A percentile compares a stretch with the other conserved stretches of the same genome.
Conservation (phyloP, 2,888 invertebrate species). For the Nebria salina region DNA sequence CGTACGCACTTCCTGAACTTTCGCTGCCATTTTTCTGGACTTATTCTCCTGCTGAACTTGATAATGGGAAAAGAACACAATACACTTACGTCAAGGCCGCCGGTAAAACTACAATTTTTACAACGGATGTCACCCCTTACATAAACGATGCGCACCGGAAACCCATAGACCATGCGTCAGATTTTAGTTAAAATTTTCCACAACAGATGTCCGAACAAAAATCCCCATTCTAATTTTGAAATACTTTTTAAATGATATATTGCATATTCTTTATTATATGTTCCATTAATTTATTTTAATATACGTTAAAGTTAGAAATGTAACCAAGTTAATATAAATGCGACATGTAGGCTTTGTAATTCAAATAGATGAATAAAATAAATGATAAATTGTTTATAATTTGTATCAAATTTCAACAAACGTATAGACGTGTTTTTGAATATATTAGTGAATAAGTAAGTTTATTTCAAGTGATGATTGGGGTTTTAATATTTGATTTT, state of each 20-base stretch:
- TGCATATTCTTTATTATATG: background rate
- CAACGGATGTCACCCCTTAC: conserved; percentile 27
- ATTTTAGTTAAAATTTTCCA: conserved; percentile 7
- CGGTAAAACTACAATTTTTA: conserved; percentile 39
- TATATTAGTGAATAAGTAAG: too few species aligned
- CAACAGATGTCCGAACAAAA: conserved; percentile 20
- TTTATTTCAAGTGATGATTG: too few species aligned
- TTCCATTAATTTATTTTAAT: background rate
- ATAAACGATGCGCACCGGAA: conserved; percentile 36
- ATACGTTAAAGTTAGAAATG: background rate
- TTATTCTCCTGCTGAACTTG: background rate
- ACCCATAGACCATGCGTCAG: conserved; percentile 22
- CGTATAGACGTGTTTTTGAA: too few species aligned
- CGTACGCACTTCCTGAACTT: conserved; percentile 67
- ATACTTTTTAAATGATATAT: background rate
- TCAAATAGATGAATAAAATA: too few species aligned
- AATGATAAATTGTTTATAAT: too few species aligned
- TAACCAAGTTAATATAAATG: too few species aligned
- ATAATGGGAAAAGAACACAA: conserved; percentile 17
- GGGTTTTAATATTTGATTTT: background rate
- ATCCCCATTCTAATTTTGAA: background rate
- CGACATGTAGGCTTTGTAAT: too few species aligned
- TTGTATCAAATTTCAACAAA: too few species aligned
- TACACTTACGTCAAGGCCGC: conserved; percentile 41
- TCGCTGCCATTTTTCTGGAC: conserved; percentile 59